A percentile compares a stretch with the other conserved stretches of the same genome.
phyloP scores from a whole-genome alignment of 2,888 invertebrate species.

The Chaetogeoica ovagalla region DNA sequence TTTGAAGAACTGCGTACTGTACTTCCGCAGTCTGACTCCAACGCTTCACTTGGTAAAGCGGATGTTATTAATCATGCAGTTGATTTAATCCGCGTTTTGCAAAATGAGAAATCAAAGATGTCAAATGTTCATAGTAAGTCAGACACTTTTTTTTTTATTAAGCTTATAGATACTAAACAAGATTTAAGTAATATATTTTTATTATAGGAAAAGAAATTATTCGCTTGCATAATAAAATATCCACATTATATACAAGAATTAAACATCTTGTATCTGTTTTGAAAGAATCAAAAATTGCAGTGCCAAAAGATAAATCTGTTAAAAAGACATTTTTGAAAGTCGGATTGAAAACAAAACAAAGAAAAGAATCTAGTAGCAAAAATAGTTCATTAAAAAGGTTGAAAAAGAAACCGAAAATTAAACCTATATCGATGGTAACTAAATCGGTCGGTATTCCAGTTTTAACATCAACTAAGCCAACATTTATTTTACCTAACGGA shows the following conservation, averaged over 20 bases:
- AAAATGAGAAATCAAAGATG: conserved; percentile 56
- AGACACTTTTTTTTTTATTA: not conserved
- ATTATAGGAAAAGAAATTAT: conserved; percentile 37
- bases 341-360: conserved; percentile 21
- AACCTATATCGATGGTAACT: not conserved
- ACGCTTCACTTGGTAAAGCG: conserved; percentile 57
- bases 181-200: not conserved
- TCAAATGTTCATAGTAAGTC: conserved; percentile 52
- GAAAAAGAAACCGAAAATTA: conserved; percentile 35
- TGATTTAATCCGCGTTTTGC: conserved; percentile 57
- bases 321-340: conserved; percentile 25
- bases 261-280: conserved; percentile 36
- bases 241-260: conserved; percentile 35
- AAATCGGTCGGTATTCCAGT: conserved; percentile 38
- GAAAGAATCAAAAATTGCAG: conserved; percentile 40
- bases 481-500: conserved; percentile 44
- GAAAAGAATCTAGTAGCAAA: conserved; percentile 11
- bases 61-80: conserved; percentile 58
- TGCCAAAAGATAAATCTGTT: conserved; percentile 35
- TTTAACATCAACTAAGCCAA: conserved; percentile 36
- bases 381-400: conserved; percentile 24
- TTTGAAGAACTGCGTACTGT: conserved; percentile 59
- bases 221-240: conserved; percentile 38
- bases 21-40: conserved; percentile 59
- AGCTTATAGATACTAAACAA: not conserved